Conservation (phyloP, 1,140 invertebrate genomes). For the Metopolophium dirhodum region DNA sequence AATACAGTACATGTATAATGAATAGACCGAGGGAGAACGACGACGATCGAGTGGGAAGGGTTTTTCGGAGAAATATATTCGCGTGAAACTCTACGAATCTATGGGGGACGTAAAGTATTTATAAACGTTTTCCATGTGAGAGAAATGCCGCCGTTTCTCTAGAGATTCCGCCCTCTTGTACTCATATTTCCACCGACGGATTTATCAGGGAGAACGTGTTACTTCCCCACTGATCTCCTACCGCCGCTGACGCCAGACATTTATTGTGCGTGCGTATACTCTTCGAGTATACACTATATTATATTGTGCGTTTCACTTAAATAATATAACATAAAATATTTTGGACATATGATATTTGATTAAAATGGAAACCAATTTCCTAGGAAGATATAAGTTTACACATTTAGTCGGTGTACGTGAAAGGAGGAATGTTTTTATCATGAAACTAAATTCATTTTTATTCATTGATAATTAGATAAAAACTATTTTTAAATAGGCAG, state of each 20-base stretch:
- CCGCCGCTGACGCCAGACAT: too few species aligned
- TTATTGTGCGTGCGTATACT: background rate
- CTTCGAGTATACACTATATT: background rate
- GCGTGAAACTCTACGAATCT: background rate
- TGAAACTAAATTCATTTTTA: too few species aligned
- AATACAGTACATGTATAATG: too few species aligned
- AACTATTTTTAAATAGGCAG: too few species aligned
- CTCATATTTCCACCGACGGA: background rate
- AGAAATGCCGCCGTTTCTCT: background rate
- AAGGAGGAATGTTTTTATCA: background rate
- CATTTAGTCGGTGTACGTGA: background rate
- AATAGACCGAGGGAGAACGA: too few species aligned
- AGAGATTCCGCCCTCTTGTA: background rate
- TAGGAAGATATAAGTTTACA: background rate
- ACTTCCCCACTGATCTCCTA: background rate
- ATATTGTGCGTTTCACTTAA: too few species aligned
- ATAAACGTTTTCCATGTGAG: background rate
- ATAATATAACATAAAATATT: background rate
- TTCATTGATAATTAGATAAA: too few species aligned
- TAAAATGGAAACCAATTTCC: background rate
- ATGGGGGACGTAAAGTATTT: background rate
- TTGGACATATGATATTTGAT: background rate
- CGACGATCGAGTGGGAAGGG: background rate
- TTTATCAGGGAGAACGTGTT: background rate
- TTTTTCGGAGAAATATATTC: background rate